Conservation (phyloP, 2,888 invertebrate species). For the Mantis religiosa region DNA sequence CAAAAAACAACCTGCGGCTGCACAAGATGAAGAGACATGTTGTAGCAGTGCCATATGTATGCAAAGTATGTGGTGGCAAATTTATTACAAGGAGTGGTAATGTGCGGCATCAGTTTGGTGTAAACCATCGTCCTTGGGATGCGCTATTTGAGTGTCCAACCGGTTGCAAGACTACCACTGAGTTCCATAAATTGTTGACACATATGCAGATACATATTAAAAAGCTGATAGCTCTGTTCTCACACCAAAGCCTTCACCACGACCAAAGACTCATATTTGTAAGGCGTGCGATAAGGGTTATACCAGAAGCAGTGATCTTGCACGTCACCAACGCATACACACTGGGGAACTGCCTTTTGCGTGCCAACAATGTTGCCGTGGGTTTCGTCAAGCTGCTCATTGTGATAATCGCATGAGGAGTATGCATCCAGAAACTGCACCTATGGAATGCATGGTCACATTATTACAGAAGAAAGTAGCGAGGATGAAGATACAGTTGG, state of each 20-base stretch:
- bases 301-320: constrained; percentile 31
- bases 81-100: not conserved
- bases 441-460: not conserved
- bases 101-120: constrained; percentile 5
- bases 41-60: constrained; percentile 1
- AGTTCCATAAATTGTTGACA: constrained; percentile 16
- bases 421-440: constrained; percentile 20
- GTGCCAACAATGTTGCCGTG: constrained; percentile 31
- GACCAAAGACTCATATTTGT: constrained; percentile 30
- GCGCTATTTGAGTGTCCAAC: constrained; percentile 18
- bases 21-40: constrained; percentile 20
- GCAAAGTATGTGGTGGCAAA: constrained; percentile 10
- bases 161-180: constrained; percentile 1
- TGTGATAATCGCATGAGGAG: constrained; percentile 30
- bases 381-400: constrained; percentile 30
- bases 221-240: not conserved
- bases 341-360: constrained; percentile 32
- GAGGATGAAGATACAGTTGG: not conserved
- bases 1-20: constrained; percentile 14
- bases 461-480: not conserved
- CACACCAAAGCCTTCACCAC: constrained; percentile 16
- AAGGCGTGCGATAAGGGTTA: constrained; percentile 30
- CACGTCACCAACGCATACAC: constrained; percentile 30
- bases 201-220: constrained; percentile 15
- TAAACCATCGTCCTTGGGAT: not conserved